Evolutionary conservation across 1,140 invertebrate genomes (phyloP), one percentile per base, ranked within the genome.

Genomic region (Teleopsis dalmanni): DNA sequence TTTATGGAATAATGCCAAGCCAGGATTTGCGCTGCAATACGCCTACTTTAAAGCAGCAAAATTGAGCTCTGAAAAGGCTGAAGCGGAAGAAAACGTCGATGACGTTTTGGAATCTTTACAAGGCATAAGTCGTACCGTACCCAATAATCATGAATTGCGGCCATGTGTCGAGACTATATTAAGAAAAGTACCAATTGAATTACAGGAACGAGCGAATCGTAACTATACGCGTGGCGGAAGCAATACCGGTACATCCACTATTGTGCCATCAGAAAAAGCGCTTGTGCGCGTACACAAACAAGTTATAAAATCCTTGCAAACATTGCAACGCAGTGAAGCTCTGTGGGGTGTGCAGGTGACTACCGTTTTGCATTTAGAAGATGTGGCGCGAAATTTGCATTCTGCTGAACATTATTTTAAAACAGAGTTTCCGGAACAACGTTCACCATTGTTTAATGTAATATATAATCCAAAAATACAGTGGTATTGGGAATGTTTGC

Each of bases 11-110:
- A 82, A 84, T 61, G 85, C 81, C 44, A 86, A 83, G 72, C 80
- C 84, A 51, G 84, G 84, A 42, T 87, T 89, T 56, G 84, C 82
- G 23, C 73, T 99, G 22, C 85, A 87, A 52, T 85, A 91, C 56
- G 85, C 87, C 9, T 98, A 99, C 70, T 99, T 99, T 70, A 95
- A 93, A 74, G 83, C 93, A 49, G 91, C 95, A n/a, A 98, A 98
- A 75, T 73, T 98, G 7, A 94, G 87, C 66, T 83, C 87, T n/a
- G 95, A 99, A 57, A 94, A 95, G 68, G 91, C 87, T 62, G 95
- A 98, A 73, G 91, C 95, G 10, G 94, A 98, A 74, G 95, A 98
- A 75, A 84, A 83, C 56, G 81, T 98, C 1, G 93, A 97, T 71
- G 94, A 98, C 76, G 84, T 92, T 52, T 75, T 98, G 36, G 91